Percentiles rank a stretch among this genome's conserved stretches.
These are phyloP conservation scores for Heliconius cydno DNA, from an alignment of 2,888 invertebrate genomes.

Conservation along the genomic window DNA sequence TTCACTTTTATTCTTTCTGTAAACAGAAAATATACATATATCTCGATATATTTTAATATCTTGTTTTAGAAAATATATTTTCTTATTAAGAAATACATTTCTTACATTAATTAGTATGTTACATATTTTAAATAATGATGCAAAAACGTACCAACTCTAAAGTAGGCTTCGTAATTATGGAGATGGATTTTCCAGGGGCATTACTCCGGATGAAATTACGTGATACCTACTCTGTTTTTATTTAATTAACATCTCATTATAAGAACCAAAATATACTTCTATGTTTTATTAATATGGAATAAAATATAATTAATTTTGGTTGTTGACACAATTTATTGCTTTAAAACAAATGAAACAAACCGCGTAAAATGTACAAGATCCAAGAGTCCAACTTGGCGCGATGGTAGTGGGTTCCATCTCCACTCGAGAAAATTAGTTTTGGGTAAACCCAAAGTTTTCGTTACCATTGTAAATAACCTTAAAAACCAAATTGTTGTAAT, in stretches of 20 bases:
- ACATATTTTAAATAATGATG: conserved; percentile 1
- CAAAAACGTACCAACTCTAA: not conserved
- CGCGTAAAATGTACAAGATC: not conserved
- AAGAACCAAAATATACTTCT: not conserved
- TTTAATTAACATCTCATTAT: conserved; percentile 32
- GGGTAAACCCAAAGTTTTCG: too few species aligned
- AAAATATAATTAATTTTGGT: not conserved
- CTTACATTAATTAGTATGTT: not conserved
- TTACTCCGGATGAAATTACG: conserved; percentile 12
- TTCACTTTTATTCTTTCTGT: not conserved
- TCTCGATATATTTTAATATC: not conserved
- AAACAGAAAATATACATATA: not conserved
- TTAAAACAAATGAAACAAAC: not conserved
- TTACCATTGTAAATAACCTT: too few species aligned
- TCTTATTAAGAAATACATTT: not conserved
- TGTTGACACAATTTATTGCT: conserved; percentile 7
- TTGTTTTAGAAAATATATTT: not conserved
- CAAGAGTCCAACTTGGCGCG: not conserved
- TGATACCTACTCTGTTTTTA: conserved; percentile 9
- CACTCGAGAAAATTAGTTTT: not conserved
- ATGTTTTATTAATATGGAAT: conserved; percentile 3
- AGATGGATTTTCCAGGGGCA: conserved; percentile 21
- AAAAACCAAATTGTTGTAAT: too few species aligned
- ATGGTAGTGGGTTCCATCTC: not conserved
- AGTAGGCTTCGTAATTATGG: conserved; percentile 20